Evolutionary conservation across 2,113 vertebrate species (phyloP).

Genomic region (Bubo bubo): DNA sequence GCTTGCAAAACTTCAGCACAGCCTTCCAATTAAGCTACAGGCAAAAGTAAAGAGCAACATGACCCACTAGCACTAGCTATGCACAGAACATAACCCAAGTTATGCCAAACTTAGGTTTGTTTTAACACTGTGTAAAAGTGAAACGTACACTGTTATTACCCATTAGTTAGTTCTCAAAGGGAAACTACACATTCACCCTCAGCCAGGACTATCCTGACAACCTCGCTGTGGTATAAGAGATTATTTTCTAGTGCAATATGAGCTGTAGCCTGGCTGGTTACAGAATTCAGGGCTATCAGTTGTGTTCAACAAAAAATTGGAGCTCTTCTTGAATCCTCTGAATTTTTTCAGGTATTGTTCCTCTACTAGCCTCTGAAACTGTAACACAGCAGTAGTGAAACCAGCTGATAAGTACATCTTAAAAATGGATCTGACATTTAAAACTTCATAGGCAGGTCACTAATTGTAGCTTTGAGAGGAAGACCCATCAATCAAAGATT

Average conservation of each 20-base stretch:
- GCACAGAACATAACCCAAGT: not conserved
- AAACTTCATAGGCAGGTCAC: not conserved
- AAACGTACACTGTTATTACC: not conserved
- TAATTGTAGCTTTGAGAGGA: not conserved
- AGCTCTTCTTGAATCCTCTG: not conserved
- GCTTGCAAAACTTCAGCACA: conserved; percentile 12
- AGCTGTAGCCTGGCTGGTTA: not conserved
- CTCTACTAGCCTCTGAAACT: not conserved
- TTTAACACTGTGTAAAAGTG: not conserved
- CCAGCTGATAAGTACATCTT: not conserved
- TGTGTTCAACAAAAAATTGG: not conserved
- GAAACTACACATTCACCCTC: not conserved
- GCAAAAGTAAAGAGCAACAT: not conserved
- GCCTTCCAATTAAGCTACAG: not conserved
- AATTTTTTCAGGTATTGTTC: not conserved
- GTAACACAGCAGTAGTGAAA: not conserved
- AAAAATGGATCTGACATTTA: not conserved
- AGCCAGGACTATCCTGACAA: not conserved
- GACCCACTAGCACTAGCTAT: not conserved
- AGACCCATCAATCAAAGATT: not conserved
- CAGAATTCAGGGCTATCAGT: not conserved
- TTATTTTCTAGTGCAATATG: not conserved
- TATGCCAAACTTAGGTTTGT: not conserved
- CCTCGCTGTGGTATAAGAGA: not conserved
- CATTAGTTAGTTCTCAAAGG: not conserved